phyloP scores from a whole-genome alignment of 92 coral and sea anemone species.

The Zoanthus gigantus region DNA sequence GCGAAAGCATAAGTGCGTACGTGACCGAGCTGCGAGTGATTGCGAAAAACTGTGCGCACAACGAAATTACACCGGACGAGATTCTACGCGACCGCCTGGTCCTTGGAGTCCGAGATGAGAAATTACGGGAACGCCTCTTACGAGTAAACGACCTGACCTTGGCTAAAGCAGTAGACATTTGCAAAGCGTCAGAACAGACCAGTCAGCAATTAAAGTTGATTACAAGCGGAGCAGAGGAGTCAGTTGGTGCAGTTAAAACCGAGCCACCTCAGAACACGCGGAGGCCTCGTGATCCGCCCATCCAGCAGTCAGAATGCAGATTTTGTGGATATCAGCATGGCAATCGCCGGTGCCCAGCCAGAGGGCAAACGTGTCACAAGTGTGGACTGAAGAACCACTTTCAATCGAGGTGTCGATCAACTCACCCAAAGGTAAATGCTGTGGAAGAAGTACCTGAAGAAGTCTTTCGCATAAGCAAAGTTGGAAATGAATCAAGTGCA shows the following conservation, averaged over 20 bases:
- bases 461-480: no score
- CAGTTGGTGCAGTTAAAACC: conserved; percentile 38
- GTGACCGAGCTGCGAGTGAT: conserved; percentile 59
- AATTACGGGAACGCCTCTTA: conserved; percentile 61
- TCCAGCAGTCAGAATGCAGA: conserved; percentile 56
- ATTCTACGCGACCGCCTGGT: conserved; percentile 60
- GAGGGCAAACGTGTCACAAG: no score
- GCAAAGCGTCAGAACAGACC: conserved; percentile 72
- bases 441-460: no score
- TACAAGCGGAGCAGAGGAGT: conserved; percentile 37
- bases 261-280: conserved; percentile 39
- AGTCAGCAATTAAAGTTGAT: conserved; percentile 56
- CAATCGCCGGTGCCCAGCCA: no score
- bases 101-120: conserved; percentile 62
- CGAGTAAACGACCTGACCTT: conserved; percentile 63
- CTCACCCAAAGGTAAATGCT: no score
- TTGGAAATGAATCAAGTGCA: no score
- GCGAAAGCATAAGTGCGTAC: conserved; percentile 62
- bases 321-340: no score
- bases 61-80: conserved; percentile 56
- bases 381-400: no score
- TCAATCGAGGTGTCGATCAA: no score
- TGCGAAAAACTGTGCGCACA: conserved; percentile 60
- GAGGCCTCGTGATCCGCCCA: conserved; percentile 50
- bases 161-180: conserved; percentile 65